Evolutionary conservation across 1,140 invertebrate genomes (phyloP).

Genomic region (Steinernema khuongi): DNA sequence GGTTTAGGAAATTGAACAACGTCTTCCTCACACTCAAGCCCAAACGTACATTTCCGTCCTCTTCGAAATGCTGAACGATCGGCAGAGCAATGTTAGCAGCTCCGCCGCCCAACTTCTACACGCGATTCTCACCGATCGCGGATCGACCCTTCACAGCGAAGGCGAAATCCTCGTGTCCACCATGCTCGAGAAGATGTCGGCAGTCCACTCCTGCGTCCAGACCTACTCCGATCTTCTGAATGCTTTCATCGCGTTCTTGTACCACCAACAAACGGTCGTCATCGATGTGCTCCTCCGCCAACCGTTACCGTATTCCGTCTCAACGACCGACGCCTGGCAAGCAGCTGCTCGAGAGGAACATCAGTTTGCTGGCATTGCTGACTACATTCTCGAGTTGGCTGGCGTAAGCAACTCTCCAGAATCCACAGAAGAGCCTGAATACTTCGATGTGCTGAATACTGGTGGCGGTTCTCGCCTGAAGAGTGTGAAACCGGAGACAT

Average conservation of each 20-base stretch:
- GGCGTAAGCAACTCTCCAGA: slow-evolving; percentile 5
- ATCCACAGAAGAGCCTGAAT: slow-evolving; percentile 22
- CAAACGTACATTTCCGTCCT: slow-evolving; percentile 55
- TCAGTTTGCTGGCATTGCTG: slow-evolving; percentile 45
- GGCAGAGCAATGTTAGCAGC: slow-evolving; percentile 52
- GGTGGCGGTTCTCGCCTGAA: slow-evolving; percentile 47
- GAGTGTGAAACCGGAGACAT: slow-evolving; percentile 42
- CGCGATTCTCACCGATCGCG: slow-evolving; percentile 44
- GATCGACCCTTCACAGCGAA: slow-evolving; percentile 45
- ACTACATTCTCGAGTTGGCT: slow-evolving; percentile 52
- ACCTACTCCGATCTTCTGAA: slow-evolving; percentile 54
- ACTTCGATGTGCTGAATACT: slow-evolving; percentile 34
- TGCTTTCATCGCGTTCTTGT: slow-evolving; percentile 50
- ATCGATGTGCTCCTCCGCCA: slow-evolving; percentile 54
- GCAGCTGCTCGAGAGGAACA: slow-evolving; percentile 40
- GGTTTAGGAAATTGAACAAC: slow-evolving; percentile 48
- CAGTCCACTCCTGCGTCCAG: slow-evolving; percentile 46
- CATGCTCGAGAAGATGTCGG: slow-evolving; percentile 46
- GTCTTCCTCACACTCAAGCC: slow-evolving; percentile 52
- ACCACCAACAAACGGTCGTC: slow-evolving; percentile 46
- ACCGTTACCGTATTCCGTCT: slow-evolving; percentile 49
- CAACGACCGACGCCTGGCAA: slow-evolving; percentile 46
- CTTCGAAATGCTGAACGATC: slow-evolving; percentile 55
- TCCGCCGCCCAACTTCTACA: slow-evolving; percentile 50
- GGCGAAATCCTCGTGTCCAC: slow-evolving; percentile 50